Conservation (phyloP, 2,113 vertebrate species). For the Hippocampus abdominalis region DNA sequence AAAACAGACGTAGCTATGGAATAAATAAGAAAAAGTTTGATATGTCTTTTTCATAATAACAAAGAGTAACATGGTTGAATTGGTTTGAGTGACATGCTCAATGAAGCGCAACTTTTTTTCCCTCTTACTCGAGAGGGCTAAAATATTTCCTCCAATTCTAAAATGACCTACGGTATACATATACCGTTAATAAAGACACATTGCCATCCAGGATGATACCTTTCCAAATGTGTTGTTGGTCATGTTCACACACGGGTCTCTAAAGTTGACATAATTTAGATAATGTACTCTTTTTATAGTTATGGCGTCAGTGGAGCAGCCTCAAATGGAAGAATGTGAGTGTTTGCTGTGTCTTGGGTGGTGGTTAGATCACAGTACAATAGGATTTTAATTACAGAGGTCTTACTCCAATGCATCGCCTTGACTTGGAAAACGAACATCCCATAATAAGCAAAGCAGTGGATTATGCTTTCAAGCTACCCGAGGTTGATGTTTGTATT, state of each 20-base stretch:
- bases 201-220: background rate
- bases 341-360: conserved; percentile 61
- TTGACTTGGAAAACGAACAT: background rate
- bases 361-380: conserved; percentile 30
- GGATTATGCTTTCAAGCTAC: background rate
- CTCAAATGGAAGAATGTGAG: conserved; percentile 77
- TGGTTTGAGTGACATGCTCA: too few relatives aligned
- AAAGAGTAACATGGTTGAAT: too few relatives aligned
- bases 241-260: conserved; percentile 27
- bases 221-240: background rate
- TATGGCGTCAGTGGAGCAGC: conserved; percentile 63
- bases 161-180: background rate
- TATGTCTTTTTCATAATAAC: too few relatives aligned
- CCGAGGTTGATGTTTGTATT: background rate
- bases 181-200: background rate
- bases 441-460: background rate
- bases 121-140: too few relatives aligned
- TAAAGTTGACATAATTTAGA: conserved; percentile 62
- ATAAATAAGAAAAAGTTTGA: too few relatives aligned
- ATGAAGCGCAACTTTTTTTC: too few relatives aligned
- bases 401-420: background rate
- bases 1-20: too few relatives aligned
- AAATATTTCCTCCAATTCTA: background rate
- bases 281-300: conserved; percentile 74
- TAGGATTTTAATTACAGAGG: background rate